Evolutionary conservation across 2,888 invertebrate species (phyloP).

Genomic region (Leucania comma): DNA sequence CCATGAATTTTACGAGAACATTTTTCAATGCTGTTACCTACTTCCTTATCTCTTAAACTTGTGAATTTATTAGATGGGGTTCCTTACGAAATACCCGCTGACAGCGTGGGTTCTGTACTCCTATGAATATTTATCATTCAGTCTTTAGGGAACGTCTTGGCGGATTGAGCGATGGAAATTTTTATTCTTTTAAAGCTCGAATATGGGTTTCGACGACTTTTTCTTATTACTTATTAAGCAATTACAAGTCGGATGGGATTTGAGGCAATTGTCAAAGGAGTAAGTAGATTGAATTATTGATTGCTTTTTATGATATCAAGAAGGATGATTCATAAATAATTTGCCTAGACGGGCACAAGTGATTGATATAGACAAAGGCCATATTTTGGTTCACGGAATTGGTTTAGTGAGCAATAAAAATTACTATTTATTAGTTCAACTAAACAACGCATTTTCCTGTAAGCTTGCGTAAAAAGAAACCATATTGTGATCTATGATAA

Average conservation of each 20-base stretch:
- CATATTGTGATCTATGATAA: background rate
- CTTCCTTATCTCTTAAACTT: constrained; percentile 47
- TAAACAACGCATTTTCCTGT: constrained; percentile 10
- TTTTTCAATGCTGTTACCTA: constrained; percentile 50
- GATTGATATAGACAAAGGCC: constrained; percentile 11
- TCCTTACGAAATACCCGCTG: constrained; percentile 43
- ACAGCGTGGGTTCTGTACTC: constrained; percentile 38
- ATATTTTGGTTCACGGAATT: constrained; percentile 12
- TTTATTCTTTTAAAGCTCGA: constrained; percentile 46
- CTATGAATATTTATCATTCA: constrained; percentile 65
- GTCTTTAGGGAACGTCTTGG: constrained; percentile 44
- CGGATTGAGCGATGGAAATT: constrained; percentile 52
- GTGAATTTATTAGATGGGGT: constrained; percentile 56
- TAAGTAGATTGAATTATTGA: constrained; percentile 45
- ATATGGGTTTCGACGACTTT: constrained; percentile 37
- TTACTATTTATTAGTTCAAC: background rate
- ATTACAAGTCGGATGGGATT: constrained; percentile 51
- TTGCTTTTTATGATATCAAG: constrained; percentile 1
- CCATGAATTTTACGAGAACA: constrained; percentile 44
- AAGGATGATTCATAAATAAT: constrained; percentile 8
- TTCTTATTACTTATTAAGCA: constrained; percentile 54
- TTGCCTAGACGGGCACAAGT: background rate
- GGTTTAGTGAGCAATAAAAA: background rate
- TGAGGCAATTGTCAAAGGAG: constrained; percentile 27
- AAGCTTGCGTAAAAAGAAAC: background rate